Base-by-base conservation (phyloP, 1,140 invertebrate species). In the Asobara japonica region DNA sequence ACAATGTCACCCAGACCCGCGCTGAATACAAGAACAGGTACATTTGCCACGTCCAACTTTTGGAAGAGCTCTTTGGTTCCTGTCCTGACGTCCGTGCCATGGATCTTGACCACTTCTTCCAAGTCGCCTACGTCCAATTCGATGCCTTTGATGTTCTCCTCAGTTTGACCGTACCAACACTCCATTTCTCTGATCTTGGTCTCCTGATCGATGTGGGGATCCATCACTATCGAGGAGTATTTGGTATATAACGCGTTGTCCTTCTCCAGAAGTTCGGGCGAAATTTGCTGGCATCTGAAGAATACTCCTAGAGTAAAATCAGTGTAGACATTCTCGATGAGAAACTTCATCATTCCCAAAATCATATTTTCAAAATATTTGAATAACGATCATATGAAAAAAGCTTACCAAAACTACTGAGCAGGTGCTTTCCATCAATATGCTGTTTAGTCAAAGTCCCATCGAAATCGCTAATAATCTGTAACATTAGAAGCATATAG, bases 21-120 rank as follows among this genome's bases (percentile, higher is more conserved):
- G 29, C 96, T 98, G 85, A 99, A 97, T 27, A 99, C 93, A 29
- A 99, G 83, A 13, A 98, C 87, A 0, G 97, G 97, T 20, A 99
- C 92, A 60, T 91, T 83, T 2, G 90, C 80, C 4, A 81, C 77
- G 31, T 93, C 77, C 13, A 97, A 86, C 72, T 88, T 89, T n/a
- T 90, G 77, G 77, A 98, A 93, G 22, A 97, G 85, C 41, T 92
- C 89, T 60, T 90, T 83, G 11, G 93, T 93, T 2, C 92, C 92
- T 78, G 94, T 93, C 79, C 96, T 93, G 78, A 89, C 85, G 78
- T 84, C 80, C 64, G 85, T 71, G 10, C 84, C 87, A 69, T 84
- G 88, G 48, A 79, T 77, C 64, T 76, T 68, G 0, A 76, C 75
- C n/a, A 85, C 66, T 31, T 81, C 74, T 7, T 75, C 65, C 7